Evolutionary conservation across 2,113 vertebrate genomes (phyloP), one percentile per base, ranked within the genome.

Genomic region (Lepisosteus oculatus): DNA sequence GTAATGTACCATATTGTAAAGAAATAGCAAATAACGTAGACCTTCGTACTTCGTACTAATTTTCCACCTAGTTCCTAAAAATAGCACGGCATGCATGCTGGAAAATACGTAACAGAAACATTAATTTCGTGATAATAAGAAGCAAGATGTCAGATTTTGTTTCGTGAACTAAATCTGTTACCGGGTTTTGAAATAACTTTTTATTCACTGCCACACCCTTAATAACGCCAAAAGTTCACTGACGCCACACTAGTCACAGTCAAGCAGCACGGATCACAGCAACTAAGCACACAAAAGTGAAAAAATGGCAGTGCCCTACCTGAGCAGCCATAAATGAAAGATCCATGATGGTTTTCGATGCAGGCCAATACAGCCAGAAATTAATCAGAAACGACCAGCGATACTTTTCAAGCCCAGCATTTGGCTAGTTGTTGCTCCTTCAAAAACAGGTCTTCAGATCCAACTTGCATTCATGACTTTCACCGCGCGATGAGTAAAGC

Each of bases 271-370:
- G 29, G 29, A 29, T 43, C 45, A 9, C 42, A 47, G 47, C 47
- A 51, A 51, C 47, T 6, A 43, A 61, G 4, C 13, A 15, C n/a
- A 69, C n/a, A 29, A 29, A 0, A 29, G 42, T 12, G 55, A 55
- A 66, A 42, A 71, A 41, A 6, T n/a, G 65, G 3, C 15, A 42
- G 61, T 47, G 15, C 63, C 79, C 87, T 88, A 97, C 96, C 95
- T 98, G 96, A 29, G 95, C 93, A 66, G 96, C 95, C 95, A 98
- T 97, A 76, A 98, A 97, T 71, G 96, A 95, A 74, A 98, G 94
- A 83, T 98, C 96, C 96, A 98, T 98, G 64, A 74, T 92, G 92
- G 64, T 80, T 85, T 80, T 83, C 57, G 65, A 77, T 61, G 73
- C 75, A 68, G 76, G 55, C 64, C 78, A 74, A 76, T 74, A 80